Evolutionary conservation across 1,140 invertebrate genomes (phyloP).

Genomic region (Bilobella aurantiaca): DNA sequence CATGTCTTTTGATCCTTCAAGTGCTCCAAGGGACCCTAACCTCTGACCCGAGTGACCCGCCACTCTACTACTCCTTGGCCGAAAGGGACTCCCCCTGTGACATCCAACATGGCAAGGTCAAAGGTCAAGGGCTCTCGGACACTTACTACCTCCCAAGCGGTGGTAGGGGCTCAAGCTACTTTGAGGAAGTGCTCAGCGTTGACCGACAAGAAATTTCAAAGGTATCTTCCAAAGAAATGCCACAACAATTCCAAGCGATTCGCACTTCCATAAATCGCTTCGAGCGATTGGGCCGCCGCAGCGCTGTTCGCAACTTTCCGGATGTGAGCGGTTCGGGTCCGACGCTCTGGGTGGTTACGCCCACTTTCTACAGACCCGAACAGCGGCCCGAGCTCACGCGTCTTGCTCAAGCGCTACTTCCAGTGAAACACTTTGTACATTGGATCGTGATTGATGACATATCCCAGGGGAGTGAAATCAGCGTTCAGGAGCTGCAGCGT

Average conservation of each 20-base stretch:
- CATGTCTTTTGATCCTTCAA: too few relatives aligned
- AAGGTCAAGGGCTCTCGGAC: too few relatives aligned
- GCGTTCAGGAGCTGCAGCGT: constrained; percentile 17
- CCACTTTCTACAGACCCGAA: constrained; percentile 33
- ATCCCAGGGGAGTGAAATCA: constrained; percentile 23
- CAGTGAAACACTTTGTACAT: constrained; percentile 30
- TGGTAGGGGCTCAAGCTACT: not conserved
- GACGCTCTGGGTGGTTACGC: constrained; percentile 29
- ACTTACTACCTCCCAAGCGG: too few relatives aligned
- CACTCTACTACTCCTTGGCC: not conserved
- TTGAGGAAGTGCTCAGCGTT: not conserved
- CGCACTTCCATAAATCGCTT: not conserved
- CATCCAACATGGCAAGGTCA: too few relatives aligned
- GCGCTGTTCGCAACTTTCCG: not conserved
- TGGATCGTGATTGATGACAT: constrained; percentile 34
- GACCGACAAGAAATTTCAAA: too few relatives aligned
- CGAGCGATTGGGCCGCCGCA: not conserved
- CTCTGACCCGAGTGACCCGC: not conserved
- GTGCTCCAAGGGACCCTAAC: too few relatives aligned
- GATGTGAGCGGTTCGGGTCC: not conserved
- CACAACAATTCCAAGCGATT: too few relatives aligned
- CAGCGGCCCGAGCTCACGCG: constrained; percentile 33
- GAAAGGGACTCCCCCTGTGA: too few relatives aligned
- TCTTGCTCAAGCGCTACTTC: constrained; percentile 31
- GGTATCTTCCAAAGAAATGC: too few relatives aligned